Conservation (phyloP, 2,888 invertebrate species). For the Lochmaea crataegi region DNA sequence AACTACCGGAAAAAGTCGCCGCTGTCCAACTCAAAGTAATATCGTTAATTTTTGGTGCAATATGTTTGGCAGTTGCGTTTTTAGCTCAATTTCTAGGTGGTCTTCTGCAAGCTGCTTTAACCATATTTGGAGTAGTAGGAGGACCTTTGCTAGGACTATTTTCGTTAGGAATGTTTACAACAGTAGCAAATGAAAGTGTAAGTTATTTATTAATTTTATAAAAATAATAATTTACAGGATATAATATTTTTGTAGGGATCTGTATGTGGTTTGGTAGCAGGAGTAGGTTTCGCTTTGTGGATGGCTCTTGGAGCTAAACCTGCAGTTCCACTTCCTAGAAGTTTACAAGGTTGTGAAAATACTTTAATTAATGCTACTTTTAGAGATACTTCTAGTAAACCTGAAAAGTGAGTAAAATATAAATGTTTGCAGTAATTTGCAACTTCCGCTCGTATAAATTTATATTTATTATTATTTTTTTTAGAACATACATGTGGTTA, state of each 20-base stretch:
- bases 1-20: constrained; percentile 62
- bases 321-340: constrained; percentile 69
- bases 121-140: constrained; percentile 88
- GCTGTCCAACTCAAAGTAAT: constrained; percentile 74
- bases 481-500: constrained; percentile 71
- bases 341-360: constrained; percentile 70
- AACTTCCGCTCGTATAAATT: no score
- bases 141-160: constrained; percentile 90
- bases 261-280: constrained; percentile 72
- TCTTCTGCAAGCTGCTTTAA: constrained; percentile 87
- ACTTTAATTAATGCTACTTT: constrained; percentile 23
- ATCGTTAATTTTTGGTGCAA: constrained; percentile 78
- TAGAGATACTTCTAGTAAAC: constrained; percentile 24
- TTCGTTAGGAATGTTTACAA: constrained; percentile 85
- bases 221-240: not conserved
- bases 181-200: constrained; percentile 77
- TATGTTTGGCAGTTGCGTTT: constrained; percentile 86
- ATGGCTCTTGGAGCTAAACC: constrained; percentile 86
- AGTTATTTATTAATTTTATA: constrained; percentile 44
- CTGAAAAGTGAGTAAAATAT: constrained; percentile 35
- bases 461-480: constrained; percentile 37
- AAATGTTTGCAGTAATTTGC: no score
- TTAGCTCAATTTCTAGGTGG: constrained; percentile 85
- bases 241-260: constrained; percentile 72
- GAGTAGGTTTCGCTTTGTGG: constrained; percentile 80